Conservation (phyloP, 2,113 vertebrate genomes). For the Otis tarda region DNA sequence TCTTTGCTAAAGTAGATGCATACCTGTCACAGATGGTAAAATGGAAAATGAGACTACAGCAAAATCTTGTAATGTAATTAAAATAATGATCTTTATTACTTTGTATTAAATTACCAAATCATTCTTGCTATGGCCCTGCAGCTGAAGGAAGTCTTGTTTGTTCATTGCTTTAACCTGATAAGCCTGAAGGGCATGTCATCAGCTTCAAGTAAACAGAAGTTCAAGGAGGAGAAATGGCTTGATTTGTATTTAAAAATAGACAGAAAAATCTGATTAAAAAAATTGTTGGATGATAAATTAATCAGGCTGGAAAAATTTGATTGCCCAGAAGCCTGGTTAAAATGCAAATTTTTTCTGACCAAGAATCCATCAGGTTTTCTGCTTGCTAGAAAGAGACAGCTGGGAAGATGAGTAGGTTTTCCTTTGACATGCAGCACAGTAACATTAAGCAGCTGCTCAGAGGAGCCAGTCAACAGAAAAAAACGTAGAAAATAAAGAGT, state of each 20-base stretch:
- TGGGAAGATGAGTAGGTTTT: not conserved
- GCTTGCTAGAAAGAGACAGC: not conserved
- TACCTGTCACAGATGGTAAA: not conserved
- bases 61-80: not conserved
- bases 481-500: not conserved
- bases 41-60: not conserved
- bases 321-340: conserved; percentile 27
- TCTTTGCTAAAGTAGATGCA: not conserved
- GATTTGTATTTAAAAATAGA: conserved; percentile 19
- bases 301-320: conserved; percentile 24
- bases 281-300: conserved; percentile 26
- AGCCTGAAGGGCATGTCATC: conserved; percentile 1
- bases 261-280: conserved; percentile 14
- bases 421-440: not conserved
- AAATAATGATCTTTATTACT: not conserved
- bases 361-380: not conserved
- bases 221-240: not conserved
- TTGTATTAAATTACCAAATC: not conserved
- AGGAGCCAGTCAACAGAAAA: not conserved
- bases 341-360: not conserved
- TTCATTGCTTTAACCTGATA: conserved; percentile 25
- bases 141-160: conserved; percentile 26
- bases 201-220: not conserved
- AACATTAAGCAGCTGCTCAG: not conserved
- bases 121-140: not conserved